These are phyloP conservation scores for Ara ararauna DNA, from an alignment of 2,797 vertebrate species.

Conservation along the genomic window DNA sequence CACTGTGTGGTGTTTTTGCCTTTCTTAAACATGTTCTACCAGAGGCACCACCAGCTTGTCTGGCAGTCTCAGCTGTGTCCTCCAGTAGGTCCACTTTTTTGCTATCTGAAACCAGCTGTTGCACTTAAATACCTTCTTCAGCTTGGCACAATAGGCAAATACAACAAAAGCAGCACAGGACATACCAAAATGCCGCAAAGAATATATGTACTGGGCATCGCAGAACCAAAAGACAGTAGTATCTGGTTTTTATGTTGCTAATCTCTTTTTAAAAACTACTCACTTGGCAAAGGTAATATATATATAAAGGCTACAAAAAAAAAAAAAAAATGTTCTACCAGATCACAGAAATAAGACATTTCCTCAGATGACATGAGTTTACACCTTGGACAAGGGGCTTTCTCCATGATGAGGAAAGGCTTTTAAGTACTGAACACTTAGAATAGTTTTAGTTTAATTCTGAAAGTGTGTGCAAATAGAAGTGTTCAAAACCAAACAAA, in stretches of 20 bases:
- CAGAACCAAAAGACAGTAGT: not conserved
- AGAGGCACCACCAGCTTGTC: not conserved
- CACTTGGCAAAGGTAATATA: not conserved
- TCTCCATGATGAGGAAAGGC: not conserved
- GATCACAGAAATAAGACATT: not conserved
- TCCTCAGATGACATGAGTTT: not conserved
- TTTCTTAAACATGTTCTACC: not conserved
- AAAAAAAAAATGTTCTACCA: not conserved
- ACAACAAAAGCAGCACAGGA: not conserved
- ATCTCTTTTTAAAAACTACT: not conserved
- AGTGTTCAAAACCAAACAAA: not conserved
- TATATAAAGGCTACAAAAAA: not conserved
- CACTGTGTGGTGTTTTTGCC: not conserved
- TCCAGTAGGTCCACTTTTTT: not conserved
- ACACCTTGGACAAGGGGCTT: not conserved
- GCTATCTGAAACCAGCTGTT: not conserved
- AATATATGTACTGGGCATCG: not conserved
- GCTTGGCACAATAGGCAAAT: not conserved
- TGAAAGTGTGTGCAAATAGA: not conserved
- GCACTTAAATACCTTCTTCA: not conserved
- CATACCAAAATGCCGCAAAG: not conserved
- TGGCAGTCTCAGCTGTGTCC: not conserved
- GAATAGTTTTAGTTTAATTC: not conserved
- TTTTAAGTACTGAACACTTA: not conserved
- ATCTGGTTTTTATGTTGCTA: not conserved